Evolutionary conservation across 1,140 invertebrate species (phyloP), one percentile per base, ranked within the genome.

Genomic region (Philotrypesis tridentata): DNA sequence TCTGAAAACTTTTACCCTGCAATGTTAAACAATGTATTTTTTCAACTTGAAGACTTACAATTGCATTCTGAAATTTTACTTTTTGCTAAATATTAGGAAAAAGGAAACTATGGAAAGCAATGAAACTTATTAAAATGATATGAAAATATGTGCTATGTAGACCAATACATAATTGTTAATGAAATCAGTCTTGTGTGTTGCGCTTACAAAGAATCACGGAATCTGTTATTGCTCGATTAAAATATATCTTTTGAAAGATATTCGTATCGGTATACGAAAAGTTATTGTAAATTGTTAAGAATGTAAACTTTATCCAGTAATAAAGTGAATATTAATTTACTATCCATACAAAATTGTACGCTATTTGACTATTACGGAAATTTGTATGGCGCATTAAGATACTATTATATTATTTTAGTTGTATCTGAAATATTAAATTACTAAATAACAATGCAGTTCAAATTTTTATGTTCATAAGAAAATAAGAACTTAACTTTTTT

Each of bases 201-300:
- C 70, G 21, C 67, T 79, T 79, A 31, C 0, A 63, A 79, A 27
- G 43, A 79, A 61, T 61, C 79, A 31, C 73, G n/a, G 23, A 80
- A 73, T 17, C 27, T 68, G 40, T 33, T 79, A 55, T 55, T 70
- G 68, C 8, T 25, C 29, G 23, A 0, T 40, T 61, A 79, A 37
- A 2, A 79, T 61, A 55, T 55, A 55, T n/a, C 37, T 27, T n/a
- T 27, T 6, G n/a, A 37, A 70, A 33, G 67, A 70, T 70, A 72
- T 72, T 37, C 33, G 67, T 12, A 70, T 37, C 67, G 12, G 6
- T 72, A n/a, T 72, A 29, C 29, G 11, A 37, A 27, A 31, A 55
- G n/a, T 71, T 55, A n/a, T 73, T 73, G 27, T 29, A 31, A 60
- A n/a, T 37, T 33, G 21, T 55, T 70, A 37, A 70, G 40, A 17